Percentiles rank a stretch among this genome's conserved stretches.
Conservation (phyloP, 2,797 vertebrate genomes). For the Gadopsis marmoratus region DNA sequence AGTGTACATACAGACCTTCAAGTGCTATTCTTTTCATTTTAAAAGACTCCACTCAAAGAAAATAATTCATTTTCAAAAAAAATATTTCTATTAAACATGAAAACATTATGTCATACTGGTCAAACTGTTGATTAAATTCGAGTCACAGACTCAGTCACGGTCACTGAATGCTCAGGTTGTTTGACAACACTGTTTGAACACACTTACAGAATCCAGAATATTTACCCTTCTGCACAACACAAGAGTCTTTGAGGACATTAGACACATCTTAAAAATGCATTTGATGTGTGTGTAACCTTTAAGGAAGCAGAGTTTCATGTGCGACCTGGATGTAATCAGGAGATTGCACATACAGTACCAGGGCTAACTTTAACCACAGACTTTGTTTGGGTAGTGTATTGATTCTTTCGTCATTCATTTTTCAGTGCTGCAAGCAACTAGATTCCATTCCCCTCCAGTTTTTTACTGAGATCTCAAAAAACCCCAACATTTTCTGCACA, state of each 20-base stretch:
- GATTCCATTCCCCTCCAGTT: accelerated
- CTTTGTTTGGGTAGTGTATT: not conserved
- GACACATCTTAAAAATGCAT: no score
- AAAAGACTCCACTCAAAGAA: no score
- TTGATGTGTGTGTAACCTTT: no score
- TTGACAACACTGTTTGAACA: not conserved
- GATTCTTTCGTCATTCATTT: not conserved
- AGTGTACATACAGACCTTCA: no score
- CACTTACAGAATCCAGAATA: not conserved
- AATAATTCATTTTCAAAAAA: no score
- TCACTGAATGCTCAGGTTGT: not conserved
- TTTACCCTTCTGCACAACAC: no score
- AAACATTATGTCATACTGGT: no score
- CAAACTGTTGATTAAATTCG: not conserved
- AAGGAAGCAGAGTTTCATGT: no score
- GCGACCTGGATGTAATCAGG: no score
- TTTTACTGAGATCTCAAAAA: not conserved
- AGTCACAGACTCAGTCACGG: not conserved
- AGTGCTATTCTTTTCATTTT: no score
- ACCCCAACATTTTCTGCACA: not conserved
- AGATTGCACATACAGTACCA: not conserved
- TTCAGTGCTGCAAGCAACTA: accelerated
- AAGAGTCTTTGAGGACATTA: no score
- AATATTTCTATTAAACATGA: no score
- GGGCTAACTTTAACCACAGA: not conserved